A percentile compares a stretch with the other conserved stretches of the same genome.
Conservation (phyloP, 2,888 invertebrate genomes). For the Lobophora halterata region DNA sequence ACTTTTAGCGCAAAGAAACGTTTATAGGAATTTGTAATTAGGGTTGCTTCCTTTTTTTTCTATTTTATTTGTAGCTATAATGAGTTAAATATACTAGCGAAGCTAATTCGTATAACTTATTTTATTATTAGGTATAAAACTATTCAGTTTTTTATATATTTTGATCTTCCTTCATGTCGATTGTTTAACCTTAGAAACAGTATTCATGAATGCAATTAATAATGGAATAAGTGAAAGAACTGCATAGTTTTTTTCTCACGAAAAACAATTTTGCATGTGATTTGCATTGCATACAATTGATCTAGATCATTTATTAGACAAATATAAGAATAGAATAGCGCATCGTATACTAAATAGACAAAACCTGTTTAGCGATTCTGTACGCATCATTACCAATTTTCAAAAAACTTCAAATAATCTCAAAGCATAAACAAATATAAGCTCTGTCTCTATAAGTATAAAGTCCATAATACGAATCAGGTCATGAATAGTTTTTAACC, state of each 20-base stretch:
- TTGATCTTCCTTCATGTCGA: too few relatives aligned
- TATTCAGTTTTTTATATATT: too few relatives aligned
- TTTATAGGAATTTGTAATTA: too few relatives aligned
- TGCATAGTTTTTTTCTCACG: conserved; percentile 62
- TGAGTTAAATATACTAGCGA: too few relatives aligned
- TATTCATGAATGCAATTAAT: too few relatives aligned
- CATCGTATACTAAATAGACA: conserved; percentile 68
- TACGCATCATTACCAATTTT: conserved; percentile 61
- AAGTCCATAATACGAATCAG: conserved; percentile 21
- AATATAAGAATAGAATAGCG: conserved; percentile 48
- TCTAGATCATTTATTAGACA: conserved; percentile 54
- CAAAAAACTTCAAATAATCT: conserved; percentile 12
- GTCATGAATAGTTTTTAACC: conserved; percentile 28
- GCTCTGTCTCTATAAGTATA: conserved; percentile 24
- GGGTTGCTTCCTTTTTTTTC: too few relatives aligned
- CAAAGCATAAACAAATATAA: conserved; percentile 5
- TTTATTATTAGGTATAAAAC: too few relatives aligned
- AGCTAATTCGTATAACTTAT: too few relatives aligned
- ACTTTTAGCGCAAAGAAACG: too few relatives aligned
- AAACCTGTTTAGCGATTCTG: conserved; percentile 74
- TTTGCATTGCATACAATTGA: conserved; percentile 31
- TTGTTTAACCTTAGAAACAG: too few relatives aligned
- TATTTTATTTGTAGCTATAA: too few relatives aligned
- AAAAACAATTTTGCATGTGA: conserved; percentile 49
- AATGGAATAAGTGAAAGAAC: not conserved